A percentile compares a stretch with the other conserved stretches of the same genome.
Evolutionary conservation across 2,797 vertebrate species (phyloP).

Genomic region (Anisognathus igniventris): DNA sequence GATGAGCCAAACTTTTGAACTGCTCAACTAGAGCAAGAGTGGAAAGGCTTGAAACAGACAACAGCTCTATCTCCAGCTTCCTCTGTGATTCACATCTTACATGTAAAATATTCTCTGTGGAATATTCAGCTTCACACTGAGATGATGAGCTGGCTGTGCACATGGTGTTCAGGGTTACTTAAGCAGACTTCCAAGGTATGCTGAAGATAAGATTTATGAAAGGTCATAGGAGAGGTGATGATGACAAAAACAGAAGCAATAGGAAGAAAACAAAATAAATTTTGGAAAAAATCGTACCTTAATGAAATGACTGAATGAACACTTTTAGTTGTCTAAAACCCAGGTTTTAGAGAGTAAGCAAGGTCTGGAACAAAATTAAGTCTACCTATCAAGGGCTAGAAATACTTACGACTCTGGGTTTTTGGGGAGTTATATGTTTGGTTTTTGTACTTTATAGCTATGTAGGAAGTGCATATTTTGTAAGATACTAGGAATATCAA

Average conservation of each 20-base stretch:
- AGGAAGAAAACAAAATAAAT: not conserved
- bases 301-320: not conserved
- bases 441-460: not conserved
- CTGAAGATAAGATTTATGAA: not conserved
- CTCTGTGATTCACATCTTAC: not conserved
- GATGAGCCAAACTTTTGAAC: not conserved
- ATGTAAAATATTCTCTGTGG: not conserved
- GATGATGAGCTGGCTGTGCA: not conserved
- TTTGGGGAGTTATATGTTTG: rapidly evolving
- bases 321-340: not conserved
- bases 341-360: not conserved
- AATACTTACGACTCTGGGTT: rapidly evolving
- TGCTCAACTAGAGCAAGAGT: not conserved
- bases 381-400: not conserved
- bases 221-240: not conserved
- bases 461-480: not conserved
- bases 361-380: not conserved
- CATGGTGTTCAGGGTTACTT: not conserved
- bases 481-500: not conserved
- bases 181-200: not conserved
- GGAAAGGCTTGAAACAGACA: not conserved
- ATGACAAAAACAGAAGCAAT: not conserved
- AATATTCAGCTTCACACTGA: not conserved
- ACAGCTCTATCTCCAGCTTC: not conserved
- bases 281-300: not conserved